Evolutionary conservation across 2,797 vertebrate species (phyloP).

Genomic region (Scolopax bukidnonensis): DNA sequence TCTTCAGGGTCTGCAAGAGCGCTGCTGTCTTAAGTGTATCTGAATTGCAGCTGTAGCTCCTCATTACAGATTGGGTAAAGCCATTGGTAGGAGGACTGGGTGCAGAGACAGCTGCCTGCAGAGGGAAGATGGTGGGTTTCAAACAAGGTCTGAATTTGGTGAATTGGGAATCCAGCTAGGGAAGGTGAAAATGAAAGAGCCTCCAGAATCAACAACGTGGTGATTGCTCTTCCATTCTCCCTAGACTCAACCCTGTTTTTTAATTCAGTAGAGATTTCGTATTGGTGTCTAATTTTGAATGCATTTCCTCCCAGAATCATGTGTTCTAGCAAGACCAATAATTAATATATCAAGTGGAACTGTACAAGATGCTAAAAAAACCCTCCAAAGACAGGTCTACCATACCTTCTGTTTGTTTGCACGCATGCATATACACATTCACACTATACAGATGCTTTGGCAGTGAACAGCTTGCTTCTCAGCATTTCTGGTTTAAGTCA

Average conservation of each 20-base stretch:
- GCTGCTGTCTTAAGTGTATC: background rate
- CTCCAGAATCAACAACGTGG: background rate
- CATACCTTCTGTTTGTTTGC: background rate
- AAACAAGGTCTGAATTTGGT: background rate
- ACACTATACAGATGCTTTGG: background rate
- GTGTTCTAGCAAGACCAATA: background rate
- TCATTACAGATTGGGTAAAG: background rate
- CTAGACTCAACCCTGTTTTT: background rate
- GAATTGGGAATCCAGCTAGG: background rate
- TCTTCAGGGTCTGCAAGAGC: background rate
- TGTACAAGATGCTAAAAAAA: background rate
- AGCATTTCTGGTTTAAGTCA: background rate
- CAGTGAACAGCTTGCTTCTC: background rate
- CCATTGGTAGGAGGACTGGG: background rate
- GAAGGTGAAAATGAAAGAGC: background rate
- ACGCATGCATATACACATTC: background rate
- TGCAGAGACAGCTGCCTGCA: background rate
- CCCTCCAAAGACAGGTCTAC: background rate
- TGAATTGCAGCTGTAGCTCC: background rate
- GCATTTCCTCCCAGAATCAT: background rate
- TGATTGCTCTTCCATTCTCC: background rate
- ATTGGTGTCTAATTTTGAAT: background rate
- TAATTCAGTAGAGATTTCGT: background rate
- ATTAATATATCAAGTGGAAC: background rate
- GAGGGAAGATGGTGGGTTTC: background rate